Evolutionary conservation across 2,888 invertebrate species (phyloP).

Genomic region (Nemotelus pantherinus): DNA sequence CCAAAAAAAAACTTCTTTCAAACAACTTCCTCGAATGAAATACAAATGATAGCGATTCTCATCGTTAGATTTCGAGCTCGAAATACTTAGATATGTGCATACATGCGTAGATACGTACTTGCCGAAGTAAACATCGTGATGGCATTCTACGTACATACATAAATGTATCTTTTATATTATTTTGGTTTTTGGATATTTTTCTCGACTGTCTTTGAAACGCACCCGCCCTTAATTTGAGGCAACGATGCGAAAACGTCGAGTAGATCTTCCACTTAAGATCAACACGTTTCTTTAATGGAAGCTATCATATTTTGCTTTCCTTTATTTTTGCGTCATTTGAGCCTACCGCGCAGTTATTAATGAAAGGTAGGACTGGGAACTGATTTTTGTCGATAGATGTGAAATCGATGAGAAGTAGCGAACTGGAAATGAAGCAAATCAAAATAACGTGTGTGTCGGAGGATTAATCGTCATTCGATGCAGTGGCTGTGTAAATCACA

Average conservation of each 20-base stretch:
- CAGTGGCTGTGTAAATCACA: constrained; percentile 12
- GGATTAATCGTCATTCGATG: constrained; percentile 12
- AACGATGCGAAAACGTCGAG: constrained; percentile 52
- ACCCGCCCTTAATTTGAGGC: constrained; percentile 42
- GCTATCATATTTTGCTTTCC: constrained; percentile 30
- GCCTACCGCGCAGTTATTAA: constrained; percentile 19
- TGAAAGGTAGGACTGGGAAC: not conserved
- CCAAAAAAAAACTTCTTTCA: not conserved
- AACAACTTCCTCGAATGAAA: constrained; percentile 1
- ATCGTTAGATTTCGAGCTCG: no score
- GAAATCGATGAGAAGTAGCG: constrained; percentile 18
- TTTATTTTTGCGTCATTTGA: constrained; percentile 42
- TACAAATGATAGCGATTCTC: not conserved
- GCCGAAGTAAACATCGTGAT: no score
- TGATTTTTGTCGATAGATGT: constrained; percentile 24
- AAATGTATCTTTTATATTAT: constrained; percentile 26
- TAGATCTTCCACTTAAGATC: constrained; percentile 51
- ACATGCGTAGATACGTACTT: no score
- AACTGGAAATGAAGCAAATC: constrained; percentile 33
- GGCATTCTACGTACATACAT: no score
- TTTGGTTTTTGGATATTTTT: constrained; percentile 23
- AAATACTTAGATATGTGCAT: no score
- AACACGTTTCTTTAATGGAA: constrained; percentile 49
- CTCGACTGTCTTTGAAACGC: constrained; percentile 1
- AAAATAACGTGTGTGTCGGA: not conserved